phyloP scores from a whole-genome alignment of 2,113 vertebrate species.

The Esox niger region DNA sequence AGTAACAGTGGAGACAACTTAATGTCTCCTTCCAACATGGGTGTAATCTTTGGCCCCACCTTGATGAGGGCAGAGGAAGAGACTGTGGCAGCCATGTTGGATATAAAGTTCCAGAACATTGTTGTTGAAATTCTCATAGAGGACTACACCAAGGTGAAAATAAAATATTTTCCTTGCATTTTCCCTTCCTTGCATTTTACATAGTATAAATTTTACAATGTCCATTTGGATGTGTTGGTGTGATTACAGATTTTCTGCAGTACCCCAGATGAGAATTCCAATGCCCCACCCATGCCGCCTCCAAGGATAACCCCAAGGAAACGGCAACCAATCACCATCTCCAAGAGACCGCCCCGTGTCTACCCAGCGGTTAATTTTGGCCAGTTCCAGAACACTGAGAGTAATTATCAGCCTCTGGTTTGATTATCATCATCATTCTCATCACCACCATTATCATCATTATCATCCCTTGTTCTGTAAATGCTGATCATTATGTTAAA shows the following conservation, averaged over 20 bases:
- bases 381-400: conserved; percentile 69
- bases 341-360: conserved; percentile 85
- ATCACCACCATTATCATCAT: conserved; percentile 44
- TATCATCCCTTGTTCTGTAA: conserved; percentile 11
- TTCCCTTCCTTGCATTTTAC: no score
- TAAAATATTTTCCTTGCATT: no score
- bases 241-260: conserved; percentile 84
- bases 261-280: conserved; percentile 80
- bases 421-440: conserved; percentile 44
- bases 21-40: conserved; percentile 96
- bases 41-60: conserved; percentile 93
- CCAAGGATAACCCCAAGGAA: conserved; percentile 85
- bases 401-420: conserved; percentile 70
- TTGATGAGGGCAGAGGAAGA: conserved; percentile 94
- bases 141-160: conserved; percentile 85
- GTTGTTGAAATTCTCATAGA: conserved; percentile 95
- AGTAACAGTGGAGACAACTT: conserved; percentile 87
- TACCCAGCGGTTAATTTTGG: conserved; percentile 73
- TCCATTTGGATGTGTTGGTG: background rate
- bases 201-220: no score
- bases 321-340: conserved; percentile 96
- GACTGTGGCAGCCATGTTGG: conserved; percentile 96
- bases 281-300: conserved; percentile 83
- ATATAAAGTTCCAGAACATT: conserved; percentile 98
- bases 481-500: background rate